Percentiles rank a stretch among this genome's conserved stretches.
Conservation (phyloP, 1,140 invertebrate genomes). For the Schlechtendalia chinensis region DNA sequence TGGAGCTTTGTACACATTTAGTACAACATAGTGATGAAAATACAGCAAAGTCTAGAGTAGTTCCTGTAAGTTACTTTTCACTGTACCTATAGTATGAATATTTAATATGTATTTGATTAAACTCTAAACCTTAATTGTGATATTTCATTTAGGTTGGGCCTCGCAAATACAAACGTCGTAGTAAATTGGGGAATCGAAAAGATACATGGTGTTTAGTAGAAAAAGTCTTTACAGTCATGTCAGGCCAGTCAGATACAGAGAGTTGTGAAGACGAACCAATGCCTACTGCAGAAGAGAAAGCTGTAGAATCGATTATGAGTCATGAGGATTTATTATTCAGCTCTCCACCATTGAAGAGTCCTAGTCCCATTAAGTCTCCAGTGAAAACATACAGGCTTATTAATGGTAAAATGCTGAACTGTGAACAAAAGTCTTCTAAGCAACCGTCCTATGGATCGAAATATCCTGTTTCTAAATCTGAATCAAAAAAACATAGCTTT, state of each 20-base stretch:
- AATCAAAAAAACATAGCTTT: conserved; percentile 59
- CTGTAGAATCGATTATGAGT: conserved; percentile 53
- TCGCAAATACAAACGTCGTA: conserved; percentile 74
- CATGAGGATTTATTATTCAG: background rate
- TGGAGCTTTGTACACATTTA: conserved; percentile 74
- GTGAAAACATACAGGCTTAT: conserved; percentile 57
- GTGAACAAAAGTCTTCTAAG: conserved; percentile 52
- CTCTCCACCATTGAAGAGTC: background rate
- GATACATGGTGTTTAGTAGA: conserved; percentile 56
- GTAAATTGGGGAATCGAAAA: conserved; percentile 68
- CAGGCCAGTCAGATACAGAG: conserved; percentile 58
- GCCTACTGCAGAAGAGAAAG: conserved; percentile 57
- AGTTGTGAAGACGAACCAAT: conserved; percentile 55
- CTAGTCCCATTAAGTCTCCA: conserved; percentile 52
- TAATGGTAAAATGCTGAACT: conserved; percentile 58
- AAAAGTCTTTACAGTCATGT: conserved; percentile 55
- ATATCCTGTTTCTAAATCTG: conserved; percentile 58
- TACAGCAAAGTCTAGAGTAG: conserved; percentile 71
- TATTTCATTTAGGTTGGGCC: conserved; percentile 64
- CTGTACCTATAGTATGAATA: background rate
- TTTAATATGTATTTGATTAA: background rate
- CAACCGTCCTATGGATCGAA: conserved; percentile 51
- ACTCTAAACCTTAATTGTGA: background rate
- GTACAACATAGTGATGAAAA: conserved; percentile 80
- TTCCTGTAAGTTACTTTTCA: conserved; percentile 28